Evolutionary conservation across 2,113 vertebrate species (phyloP).

Genomic region (Ascaphus truei): DNA sequence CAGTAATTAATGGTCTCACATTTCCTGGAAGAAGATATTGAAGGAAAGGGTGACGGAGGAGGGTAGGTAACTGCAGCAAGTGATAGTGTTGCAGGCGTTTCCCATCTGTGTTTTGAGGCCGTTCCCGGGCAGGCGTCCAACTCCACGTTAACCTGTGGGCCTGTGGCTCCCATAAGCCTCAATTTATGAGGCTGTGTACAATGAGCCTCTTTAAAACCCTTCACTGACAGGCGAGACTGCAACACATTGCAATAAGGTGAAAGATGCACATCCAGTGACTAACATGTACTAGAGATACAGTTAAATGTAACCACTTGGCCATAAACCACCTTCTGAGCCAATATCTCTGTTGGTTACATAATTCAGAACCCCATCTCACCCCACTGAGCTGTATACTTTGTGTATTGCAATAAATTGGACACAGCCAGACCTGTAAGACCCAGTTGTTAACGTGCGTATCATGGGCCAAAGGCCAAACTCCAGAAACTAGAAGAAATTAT

Average conservation of each 20-base stretch:
- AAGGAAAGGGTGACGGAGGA: slow-evolving; percentile 16
- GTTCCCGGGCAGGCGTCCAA: slow-evolving; percentile 23
- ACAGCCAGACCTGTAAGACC: neutral
- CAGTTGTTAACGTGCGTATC: too few relatives aligned
- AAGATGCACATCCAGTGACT: neutral
- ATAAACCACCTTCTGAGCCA: neutral
- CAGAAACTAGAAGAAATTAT: too few relatives aligned
- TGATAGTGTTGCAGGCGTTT: slow-evolving; percentile 9
- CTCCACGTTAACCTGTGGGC: slow-evolving; percentile 12
- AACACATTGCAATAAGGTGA: neutral
- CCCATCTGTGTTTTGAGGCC: slow-evolving; percentile 14
- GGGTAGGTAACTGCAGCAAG: slow-evolving; percentile 16
- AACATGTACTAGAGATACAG: neutral
- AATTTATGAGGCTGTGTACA: slow-evolving; percentile 5
- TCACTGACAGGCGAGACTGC: neutral
- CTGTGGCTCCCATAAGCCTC: slow-evolving; percentile 5
- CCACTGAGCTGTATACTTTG: too few relatives aligned
- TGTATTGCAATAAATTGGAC: neutral
- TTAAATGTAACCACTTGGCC: neutral
- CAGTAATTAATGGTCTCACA: slow-evolving; percentile 26
- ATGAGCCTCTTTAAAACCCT: slow-evolving; percentile 11
- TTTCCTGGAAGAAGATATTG: slow-evolving; percentile 26
- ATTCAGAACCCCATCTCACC: too few relatives aligned
- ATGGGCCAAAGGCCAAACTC: too few relatives aligned
- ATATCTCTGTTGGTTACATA: neutral